Evolutionary conservation across 2,113 vertebrate genomes (phyloP), one percentile per base, ranked within the genome.

Genomic region (Thamnaconus septentrionalis): DNA sequence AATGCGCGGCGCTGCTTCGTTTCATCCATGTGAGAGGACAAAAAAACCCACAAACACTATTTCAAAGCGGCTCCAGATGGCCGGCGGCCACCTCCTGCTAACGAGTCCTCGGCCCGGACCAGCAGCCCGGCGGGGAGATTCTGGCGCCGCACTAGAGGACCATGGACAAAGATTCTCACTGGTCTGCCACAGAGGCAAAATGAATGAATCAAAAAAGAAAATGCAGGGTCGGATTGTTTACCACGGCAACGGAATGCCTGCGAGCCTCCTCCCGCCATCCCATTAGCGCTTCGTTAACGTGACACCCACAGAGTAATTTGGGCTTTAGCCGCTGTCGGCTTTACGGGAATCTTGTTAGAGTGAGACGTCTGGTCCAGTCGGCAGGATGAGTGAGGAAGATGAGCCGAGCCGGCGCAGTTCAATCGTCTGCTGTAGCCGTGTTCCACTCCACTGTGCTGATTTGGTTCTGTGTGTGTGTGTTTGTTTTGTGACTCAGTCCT

Each of bases 401-500:
- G 18, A 31, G 18, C 18, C 18, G 18, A 31, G 18, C 18, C 18
- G 18, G 18, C 18, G 18, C 18, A 2, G 2, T 31, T 1, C 18
- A 31, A 31, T 31, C 18, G 18, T 31, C 18, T 31, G 18, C 18
- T 31, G 18, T 31, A 1, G 18, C 18, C 18, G 18, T 31, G 18
- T 31, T 31, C 10, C 1, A 43, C 0, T 12, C 2, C 9, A 0
- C 0, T 7, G 3, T n/a, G 50, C 3, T 66, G 48, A 3, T 53
- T 9, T 45, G 5, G 0, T 2, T 5, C 4, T 5, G 3, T 56
- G 12, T 58, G 11, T 55, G 48, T 41, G 50, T 43, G 3, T 46
- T 5, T 50, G 8, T 53, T 4, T 18, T 48, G 42, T 7, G 11
- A 6, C 43, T 71, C 77, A 99, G 97, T 99, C 97, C 44, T 99